Evolutionary conservation across 2,888 invertebrate species (phyloP), one percentile per base, ranked within the genome.

Genomic region (Zhengitettix transpicula): DNA sequence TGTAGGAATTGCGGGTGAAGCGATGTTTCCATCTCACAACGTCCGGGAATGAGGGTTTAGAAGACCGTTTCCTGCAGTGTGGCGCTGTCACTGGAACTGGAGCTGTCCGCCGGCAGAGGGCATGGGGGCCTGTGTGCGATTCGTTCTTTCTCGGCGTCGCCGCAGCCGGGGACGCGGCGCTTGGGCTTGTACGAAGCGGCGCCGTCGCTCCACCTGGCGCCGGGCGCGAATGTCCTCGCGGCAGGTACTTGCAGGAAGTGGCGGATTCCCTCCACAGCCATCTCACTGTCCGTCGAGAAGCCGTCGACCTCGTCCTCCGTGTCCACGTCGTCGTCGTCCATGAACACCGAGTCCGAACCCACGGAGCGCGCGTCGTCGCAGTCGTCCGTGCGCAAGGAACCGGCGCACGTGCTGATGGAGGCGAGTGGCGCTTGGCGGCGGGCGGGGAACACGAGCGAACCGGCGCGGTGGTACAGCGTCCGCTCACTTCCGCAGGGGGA

Each of bases 271-370:
- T 52, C 63, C 61, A 15, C 53, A 55, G 41, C 62, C 66, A n/a
- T 62, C 40, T 87, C 88, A 68, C 87, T 89, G 69, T 89, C 89
- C 51, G 89, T 89, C 62, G 88, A 88, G 70, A 89, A 85, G 68
- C 87, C 87, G 68, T 87, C 88, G 67, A 89, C 84, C 69, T 89
- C 89, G 68, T 89, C 88, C 70, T 90, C 89, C 15, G 90, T 90
- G 67, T 89, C 88, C 66, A 68, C 75, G 62, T 83, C 75, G 62
- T 83, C 84, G 67, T 81, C 81, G 69, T 86, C 85, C 60, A 82
- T 78, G 71, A 89, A 90, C 61, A 90, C 88, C 17, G 89, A 89
- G 72, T 90, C 89, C 58, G 87, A 84, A 54, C 84, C 84, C 60
- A 84, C 78, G 15, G 72, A 72, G 52, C 68, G 68, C 63, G 81